Evolutionary conservation across 2,888 invertebrate species (phyloP), one percentile per base, ranked within the genome.

Genomic region (Phorcus lineatus): DNA sequence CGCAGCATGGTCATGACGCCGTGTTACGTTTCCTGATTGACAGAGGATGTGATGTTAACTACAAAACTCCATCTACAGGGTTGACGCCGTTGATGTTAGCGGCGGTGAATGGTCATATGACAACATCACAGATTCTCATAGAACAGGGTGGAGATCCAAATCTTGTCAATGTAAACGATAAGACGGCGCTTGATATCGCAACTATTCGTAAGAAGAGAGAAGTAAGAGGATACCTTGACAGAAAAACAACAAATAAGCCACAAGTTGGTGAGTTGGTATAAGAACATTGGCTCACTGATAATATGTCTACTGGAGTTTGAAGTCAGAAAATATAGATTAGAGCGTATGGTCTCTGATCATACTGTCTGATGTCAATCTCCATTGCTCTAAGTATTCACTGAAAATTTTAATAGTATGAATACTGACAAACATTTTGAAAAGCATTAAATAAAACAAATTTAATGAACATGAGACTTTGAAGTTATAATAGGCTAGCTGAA

Each of bases 141-240:
- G 93, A 93, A 79, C 85, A 90, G 66, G 93, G 93, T 6, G 91
- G 91, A 24, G 92, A 93, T 84, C 91, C 92, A 0, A 92, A 93
- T 84, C 84, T 90, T 13, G 88, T 88, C 3, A 92, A 92, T 84
- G 91, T 92, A 3, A 90, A 91, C 80, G 90, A 90, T 52, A 89
- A 90, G 70, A 93, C 93, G 3, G 93, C 93, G 16, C 86, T 93
- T 7, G 92, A 93, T 81, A 90, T 93, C 67, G 93, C 93, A 7
- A 87, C 86, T 13, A 80, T 88, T 22, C 81, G 90, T 55, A 89
- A 88, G 16, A 90, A 90, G 76, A 85, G 89, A 79, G 92, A 92
- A 81, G 91, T 93, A 0, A 84, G 88, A 62, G 90, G 90, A 11
- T 93, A 91, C 83, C 87, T 93, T 11, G 92, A 92, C 31, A 84